Conservation (phyloP, 1,140 invertebrate species). For the Drosophila fuyamai region DNA sequence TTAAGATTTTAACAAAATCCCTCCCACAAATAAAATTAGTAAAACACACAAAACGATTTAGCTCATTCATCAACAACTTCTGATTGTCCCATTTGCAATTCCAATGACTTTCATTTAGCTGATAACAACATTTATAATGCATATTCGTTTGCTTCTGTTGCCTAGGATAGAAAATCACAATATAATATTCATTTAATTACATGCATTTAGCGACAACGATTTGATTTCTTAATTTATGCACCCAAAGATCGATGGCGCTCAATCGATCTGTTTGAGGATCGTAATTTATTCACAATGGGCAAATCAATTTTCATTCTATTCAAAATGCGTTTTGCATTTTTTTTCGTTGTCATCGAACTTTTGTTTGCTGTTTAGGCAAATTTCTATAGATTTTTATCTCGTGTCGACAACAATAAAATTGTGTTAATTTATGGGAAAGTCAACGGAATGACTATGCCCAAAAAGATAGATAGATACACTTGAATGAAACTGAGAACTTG, state of each 20-base stretch:
- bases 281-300: conserved; percentile 68
- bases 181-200: conserved; percentile 51
- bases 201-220: conserved; percentile 50
- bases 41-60: conserved; percentile 15
- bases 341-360: conserved; percentile 52
- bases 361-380: conserved; percentile 78
- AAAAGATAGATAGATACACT: conserved; percentile 31
- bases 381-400: conserved; percentile 74
- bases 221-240: conserved; percentile 58
- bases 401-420: conserved; percentile 81
- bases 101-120: neutral
- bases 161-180: conserved; percentile 14
- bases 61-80: neutral
- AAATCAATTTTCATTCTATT: conserved; percentile 75
- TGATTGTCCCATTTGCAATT: neutral
- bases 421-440: conserved; percentile 80
- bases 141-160: conserved; percentile 31
- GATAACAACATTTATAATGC: conserved; percentile 7
- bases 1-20: neutral
- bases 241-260: conserved; percentile 36
- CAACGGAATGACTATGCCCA: conserved; percentile 41
- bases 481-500: conserved; percentile 64
- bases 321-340: conserved; percentile 48
- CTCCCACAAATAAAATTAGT: neutral
- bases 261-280: conserved; percentile 24